Percentiles rank a stretch among this genome's conserved stretches.
Conservation (phyloP, 2,888 invertebrate genomes). For the Nephrotoma appendiculata region DNA sequence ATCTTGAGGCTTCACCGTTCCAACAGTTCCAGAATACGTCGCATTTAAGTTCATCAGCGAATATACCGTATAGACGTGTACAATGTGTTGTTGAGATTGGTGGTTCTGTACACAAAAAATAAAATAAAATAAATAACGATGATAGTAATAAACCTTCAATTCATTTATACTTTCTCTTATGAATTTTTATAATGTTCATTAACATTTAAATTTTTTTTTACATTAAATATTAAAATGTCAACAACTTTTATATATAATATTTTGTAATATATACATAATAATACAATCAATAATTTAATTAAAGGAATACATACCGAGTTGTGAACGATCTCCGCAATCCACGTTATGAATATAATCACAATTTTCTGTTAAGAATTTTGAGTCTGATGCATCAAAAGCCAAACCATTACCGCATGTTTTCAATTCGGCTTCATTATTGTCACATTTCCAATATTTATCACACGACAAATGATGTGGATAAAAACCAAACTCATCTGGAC, state of each 20-base stretch:
- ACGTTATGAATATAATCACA: constrained; percentile 92
- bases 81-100: constrained; percentile 75
- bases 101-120: constrained; percentile 44
- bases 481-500: constrained; percentile 88
- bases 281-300: neutral
- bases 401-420: constrained; percentile 91
- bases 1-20: constrained; percentile 87
- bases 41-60: constrained; percentile 75
- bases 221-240: neutral
- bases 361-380: constrained; percentile 84
- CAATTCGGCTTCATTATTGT: constrained; percentile 72
- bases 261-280: neutral
- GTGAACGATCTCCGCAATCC: constrained; percentile 76
- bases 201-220: neutral
- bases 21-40: constrained; percentile 95
- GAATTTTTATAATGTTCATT: neutral
- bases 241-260: neutral
- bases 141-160: neutral
- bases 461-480: constrained; percentile 81
- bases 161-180: neutral
- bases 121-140: neutral
- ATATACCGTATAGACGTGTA: constrained; percentile 78
- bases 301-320: constrained; percentile 50
- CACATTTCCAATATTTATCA: constrained; percentile 94
- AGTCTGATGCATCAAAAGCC: constrained; percentile 78